Evolutionary conservation across 2,888 invertebrate species (phyloP).

Genomic region (Rhagonycha fulva): DNA sequence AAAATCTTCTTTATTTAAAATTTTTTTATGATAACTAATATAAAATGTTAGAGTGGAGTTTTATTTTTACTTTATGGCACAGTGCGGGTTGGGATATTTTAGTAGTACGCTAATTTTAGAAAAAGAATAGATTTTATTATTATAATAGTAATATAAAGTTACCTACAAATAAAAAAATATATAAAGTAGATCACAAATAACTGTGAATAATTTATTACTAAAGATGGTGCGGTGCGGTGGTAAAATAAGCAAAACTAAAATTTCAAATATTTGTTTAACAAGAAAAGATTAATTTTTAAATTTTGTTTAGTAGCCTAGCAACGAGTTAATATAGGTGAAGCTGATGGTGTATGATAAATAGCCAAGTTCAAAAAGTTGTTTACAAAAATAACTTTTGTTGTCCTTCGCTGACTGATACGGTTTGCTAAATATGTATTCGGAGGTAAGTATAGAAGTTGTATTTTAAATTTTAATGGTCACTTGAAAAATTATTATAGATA

Average conservation of each 20-base stretch:
- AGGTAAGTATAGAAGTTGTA: too few species aligned
- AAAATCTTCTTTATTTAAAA: not conserved
- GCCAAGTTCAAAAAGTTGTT: not conserved
- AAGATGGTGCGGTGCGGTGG: too few species aligned
- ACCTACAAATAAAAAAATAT: not conserved
- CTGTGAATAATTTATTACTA: not conserved
- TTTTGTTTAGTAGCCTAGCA: not conserved
- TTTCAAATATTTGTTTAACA: not conserved
- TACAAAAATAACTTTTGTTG: not conserved
- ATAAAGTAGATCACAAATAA: not conserved
- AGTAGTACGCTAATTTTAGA: not conserved
- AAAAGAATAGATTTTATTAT: not conserved
- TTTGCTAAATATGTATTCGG: too few species aligned
- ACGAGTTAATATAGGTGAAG: too few species aligned
- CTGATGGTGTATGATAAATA: not conserved
- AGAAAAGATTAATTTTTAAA: not conserved
- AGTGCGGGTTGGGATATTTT: not conserved
- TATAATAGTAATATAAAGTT: not conserved
- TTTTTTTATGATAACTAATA: not conserved
- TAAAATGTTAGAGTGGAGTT: not conserved
- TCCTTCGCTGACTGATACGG: not conserved
- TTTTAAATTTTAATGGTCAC: not conserved
- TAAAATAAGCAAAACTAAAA: too few species aligned
- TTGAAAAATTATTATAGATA: not conserved
- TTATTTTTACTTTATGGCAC: not conserved